These are phyloP conservation scores for Epicauta chinensis DNA, from an alignment of 1,140 invertebrate species.

Conservation along the genomic window DNA sequence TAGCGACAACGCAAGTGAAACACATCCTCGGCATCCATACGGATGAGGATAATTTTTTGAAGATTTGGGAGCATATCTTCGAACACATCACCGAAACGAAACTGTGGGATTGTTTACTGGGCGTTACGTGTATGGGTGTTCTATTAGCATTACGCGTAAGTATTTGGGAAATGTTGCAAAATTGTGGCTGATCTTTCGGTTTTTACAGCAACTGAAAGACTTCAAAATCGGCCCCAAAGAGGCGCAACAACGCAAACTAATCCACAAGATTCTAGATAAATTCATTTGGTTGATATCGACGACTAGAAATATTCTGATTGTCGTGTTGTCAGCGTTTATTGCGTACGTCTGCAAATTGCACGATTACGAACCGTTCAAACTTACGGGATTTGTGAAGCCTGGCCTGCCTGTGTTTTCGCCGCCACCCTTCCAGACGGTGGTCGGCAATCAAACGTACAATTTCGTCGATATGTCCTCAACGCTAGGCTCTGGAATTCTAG, in stretches of 20 bases:
- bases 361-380: slow-evolving; percentile 57
- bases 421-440: slow-evolving; percentile 57
- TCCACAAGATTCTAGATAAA: slow-evolving; percentile 46
- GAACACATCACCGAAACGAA: slow-evolving; percentile 60
- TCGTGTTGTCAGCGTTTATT: slow-evolving; percentile 59
- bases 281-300: slow-evolving; percentile 68
- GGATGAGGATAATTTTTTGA: slow-evolving; percentile 58
- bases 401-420: slow-evolving; percentile 57
- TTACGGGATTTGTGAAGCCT: slow-evolving; percentile 64
- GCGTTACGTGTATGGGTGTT: slow-evolving; percentile 58
- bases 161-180: background rate
- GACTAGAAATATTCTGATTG: slow-evolving; percentile 70
- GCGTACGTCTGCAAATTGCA: slow-evolving; percentile 57
- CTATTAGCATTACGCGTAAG: slow-evolving; percentile 60
- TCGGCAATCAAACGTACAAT: slow-evolving; percentile 59
- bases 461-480: slow-evolving; percentile 62
- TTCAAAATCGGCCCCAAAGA: slow-evolving; percentile 49
- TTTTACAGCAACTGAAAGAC: slow-evolving; percentile 65
- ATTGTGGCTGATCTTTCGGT: background rate
- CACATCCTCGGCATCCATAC: slow-evolving; percentile 67
- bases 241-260: slow-evolving; percentile 41
- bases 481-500: slow-evolving; percentile 66
- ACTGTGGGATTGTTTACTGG: slow-evolving; percentile 60
- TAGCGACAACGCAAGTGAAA: slow-evolving; percentile 80
- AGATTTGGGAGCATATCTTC: slow-evolving; percentile 55